Evolutionary conservation across 53 echinoderm and acorn worm species (phyloP).

Genomic region (Holothuria scabra): DNA sequence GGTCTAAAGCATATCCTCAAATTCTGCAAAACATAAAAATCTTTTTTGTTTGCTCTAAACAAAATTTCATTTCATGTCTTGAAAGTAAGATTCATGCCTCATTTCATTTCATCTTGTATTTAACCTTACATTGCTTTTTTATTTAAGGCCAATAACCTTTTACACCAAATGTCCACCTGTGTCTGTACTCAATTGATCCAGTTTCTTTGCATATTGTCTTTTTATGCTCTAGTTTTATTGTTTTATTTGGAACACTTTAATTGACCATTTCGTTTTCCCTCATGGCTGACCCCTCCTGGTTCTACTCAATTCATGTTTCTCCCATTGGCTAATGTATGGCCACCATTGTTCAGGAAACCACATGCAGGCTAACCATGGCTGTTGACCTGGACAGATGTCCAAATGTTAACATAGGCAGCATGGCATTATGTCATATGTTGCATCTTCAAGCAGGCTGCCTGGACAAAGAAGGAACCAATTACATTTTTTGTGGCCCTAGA

Average conservation of each 20-base stretch:
- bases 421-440: not conserved
- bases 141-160: too few species aligned
- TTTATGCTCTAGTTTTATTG: not conserved
- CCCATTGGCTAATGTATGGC: not conserved
- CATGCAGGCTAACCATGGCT: conserved; percentile 20
- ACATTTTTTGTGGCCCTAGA: conserved; percentile 17
- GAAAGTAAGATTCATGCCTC: too few species aligned
- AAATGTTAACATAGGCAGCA: conserved; percentile 18
- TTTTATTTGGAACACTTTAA: conserved; percentile 15
- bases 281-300: not conserved
- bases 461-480: too few species aligned
- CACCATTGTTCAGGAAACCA: conserved; percentile 10
- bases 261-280: conserved; percentile 15
- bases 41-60: too few species aligned
- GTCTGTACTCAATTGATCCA: not conserved
- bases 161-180: not conserved
- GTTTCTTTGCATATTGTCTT: conserved; percentile 8
- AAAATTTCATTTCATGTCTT: too few species aligned
- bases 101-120: too few species aligned
- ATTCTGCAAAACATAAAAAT: too few species aligned
- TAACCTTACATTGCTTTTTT: too few species aligned
- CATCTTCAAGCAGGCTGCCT: too few species aligned
- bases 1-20: too few species aligned
- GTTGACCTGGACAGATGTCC: conserved; percentile 11
- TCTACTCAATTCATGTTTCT: not conserved